Base-by-base conservation (phyloP, 37 sponge, comb jelly and placozoan genomes). In the Theonella swinhoei region DNA sequence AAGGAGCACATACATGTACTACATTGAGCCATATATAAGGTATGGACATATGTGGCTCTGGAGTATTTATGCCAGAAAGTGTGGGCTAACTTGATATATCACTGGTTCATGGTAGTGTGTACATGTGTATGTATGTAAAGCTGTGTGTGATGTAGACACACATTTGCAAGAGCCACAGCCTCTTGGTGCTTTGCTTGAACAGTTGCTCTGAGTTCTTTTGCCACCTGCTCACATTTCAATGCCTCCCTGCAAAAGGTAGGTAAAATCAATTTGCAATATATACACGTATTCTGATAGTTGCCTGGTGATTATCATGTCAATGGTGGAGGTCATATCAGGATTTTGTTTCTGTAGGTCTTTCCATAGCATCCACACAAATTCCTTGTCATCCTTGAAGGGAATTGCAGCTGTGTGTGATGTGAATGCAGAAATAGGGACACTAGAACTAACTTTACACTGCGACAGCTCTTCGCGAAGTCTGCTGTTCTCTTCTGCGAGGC, bases 311-410 rank as follows among this genome's bases (percentile, higher is more conserved):
- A 85, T 68, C 79, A 88, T 66, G 68, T 80, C 85, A 24, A 91
- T 72, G 19, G 88, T 84, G 4, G 78, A 42, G 32, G 92, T 91
- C 31, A 91, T 42, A 64, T 94, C 92, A 7, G 95, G 95, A 25
- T 78, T 64, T 24, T 76, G 43, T 19, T 62, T 59, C 70, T 94
- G 95, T 0, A 94, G 87, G 68, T 91, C 80, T 40, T 81, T 91
- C 95, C 95, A 94, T 28, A 94, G 77, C 22, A 68, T 63, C 95
- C 95, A 94, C 41, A 94, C 95, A 64, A 91, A 94, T 36, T 94
- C 91, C 54, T 94, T 91, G 74, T 94, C 95, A 20, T 91, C 92
- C 92, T 92, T 42, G 19, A 40, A 32, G 32, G 23, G 26, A 81
- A 5, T 3, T 37, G 42, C 28, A 79, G 0, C 24, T 40, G 38